Evolutionary conservation across 1,140 invertebrate species (phyloP).

Genomic region (Drosophila bocki): DNA sequence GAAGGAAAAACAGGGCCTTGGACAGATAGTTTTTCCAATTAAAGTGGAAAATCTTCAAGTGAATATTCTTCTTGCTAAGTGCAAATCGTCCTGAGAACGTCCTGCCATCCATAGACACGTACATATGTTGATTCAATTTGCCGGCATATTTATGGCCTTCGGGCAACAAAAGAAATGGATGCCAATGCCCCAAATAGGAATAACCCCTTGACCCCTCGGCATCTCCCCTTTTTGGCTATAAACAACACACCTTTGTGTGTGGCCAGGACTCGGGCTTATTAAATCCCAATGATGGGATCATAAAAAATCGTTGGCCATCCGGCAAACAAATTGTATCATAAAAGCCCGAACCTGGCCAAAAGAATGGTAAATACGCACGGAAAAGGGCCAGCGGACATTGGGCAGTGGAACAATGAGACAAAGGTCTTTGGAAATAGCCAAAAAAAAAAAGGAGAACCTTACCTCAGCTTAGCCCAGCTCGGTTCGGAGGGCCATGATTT

Average conservation of each 20-base stretch:
- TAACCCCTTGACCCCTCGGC: slow-evolving; percentile 19
- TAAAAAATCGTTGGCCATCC: slow-evolving; percentile 61
- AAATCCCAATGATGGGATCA: slow-evolving; percentile 75
- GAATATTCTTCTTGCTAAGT: slow-evolving; percentile 1
- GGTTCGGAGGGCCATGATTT: slow-evolving; percentile 57
- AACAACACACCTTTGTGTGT: slow-evolving; percentile 57
- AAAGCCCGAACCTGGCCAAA: slow-evolving; percentile 38
- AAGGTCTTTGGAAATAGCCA: slow-evolving; percentile 56
- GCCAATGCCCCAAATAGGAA: slow-evolving; percentile 32
- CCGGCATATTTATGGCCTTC: slow-evolving; percentile 30
- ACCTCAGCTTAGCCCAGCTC: slow-evolving; percentile 42
- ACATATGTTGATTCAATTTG: slow-evolving; percentile 46
- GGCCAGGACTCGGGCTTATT: slow-evolving; percentile 61
- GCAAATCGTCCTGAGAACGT: slow-evolving; percentile 7
- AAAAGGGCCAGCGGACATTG: slow-evolving; percentile 37
- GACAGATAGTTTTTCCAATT: slow-evolving; percentile 35
- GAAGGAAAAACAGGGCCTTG: not conserved
- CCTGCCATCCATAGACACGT: slow-evolving; percentile 4
- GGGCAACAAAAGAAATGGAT: slow-evolving; percentile 35
- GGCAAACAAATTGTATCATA: slow-evolving; percentile 79
- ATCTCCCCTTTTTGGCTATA: slow-evolving; percentile 13
- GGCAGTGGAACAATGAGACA: slow-evolving; percentile 61
- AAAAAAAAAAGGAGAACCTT: slow-evolving; percentile 23
- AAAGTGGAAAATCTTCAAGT: slow-evolving; percentile 10
- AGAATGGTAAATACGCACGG: slow-evolving; percentile 71